Evolutionary conservation across 2,797 vertebrate species (phyloP).

Genomic region (Darevskia nairensis): DNA sequence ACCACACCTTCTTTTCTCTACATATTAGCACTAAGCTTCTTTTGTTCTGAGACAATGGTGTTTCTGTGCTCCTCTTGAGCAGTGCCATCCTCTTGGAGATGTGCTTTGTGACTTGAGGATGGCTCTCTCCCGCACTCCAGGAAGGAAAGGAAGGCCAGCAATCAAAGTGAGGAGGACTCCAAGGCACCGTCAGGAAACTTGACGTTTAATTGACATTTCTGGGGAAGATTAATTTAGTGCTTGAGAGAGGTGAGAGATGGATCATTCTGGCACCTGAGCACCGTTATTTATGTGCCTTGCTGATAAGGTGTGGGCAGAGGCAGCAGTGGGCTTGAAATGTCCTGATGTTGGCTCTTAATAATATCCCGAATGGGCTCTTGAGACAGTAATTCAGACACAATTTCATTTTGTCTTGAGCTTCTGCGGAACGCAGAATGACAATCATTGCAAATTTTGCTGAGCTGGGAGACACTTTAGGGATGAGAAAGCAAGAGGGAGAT

Average conservation of each 20-base stretch:
- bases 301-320: not conserved
- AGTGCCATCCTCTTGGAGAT: not conserved
- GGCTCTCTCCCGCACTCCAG: constrained; percentile 28
- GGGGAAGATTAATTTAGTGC: constrained; percentile 57
- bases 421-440: constrained; percentile 30
- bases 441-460: constrained; percentile 47
- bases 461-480: not conserved
- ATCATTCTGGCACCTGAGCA: not conserved
- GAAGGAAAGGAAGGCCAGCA: constrained; percentile 58
- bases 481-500: not conserved
- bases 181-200: constrained; percentile 43
- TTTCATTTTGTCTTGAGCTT: constrained; percentile 30
- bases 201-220: constrained; percentile 58
- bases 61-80: too few species aligned
- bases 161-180: constrained; percentile 23
- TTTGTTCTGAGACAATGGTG: not conserved
- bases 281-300: constrained; percentile 2
- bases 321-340: not conserved
- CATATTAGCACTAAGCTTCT: not conserved
- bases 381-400: constrained; percentile 1
- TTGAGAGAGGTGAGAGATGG: constrained; percentile 33
- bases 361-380: constrained; percentile 19
- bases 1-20: too few species aligned
- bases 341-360: not conserved
- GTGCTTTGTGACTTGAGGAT: constrained; percentile 24